Evolutionary conservation across 2,113 vertebrate species (phyloP).

Genomic region (Ictalurus furcatus): DNA sequence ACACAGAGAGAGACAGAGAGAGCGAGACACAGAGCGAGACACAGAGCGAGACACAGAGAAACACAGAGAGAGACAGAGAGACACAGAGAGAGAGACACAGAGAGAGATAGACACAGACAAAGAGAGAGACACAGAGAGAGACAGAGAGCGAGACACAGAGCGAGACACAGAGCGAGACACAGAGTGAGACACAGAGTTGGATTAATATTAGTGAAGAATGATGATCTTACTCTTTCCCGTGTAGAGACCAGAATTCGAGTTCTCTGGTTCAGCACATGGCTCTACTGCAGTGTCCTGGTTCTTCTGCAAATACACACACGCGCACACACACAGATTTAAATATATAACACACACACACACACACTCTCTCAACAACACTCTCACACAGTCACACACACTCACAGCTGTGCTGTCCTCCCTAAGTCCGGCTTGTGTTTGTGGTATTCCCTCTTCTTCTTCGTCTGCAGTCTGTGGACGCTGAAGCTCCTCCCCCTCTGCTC

Average conservation of each 20-base stretch:
- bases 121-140: no score
- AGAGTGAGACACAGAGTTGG: background rate
- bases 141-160: no score
- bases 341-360: constrained; percentile 3
- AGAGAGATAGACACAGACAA: no score
- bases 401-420: constrained; percentile 71
- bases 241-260: constrained; percentile 79
- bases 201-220: background rate
- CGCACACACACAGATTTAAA: background rate
- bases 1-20: no score
- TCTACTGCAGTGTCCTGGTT: constrained; percentile 61
- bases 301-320: background rate
- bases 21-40: background rate
- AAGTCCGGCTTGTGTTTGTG: constrained; percentile 86
- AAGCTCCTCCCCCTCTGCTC: constrained; percentile 76
- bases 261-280: constrained; percentile 59
- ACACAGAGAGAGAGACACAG: no score
- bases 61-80: background rate
- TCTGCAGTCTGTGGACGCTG: constrained; percentile 89
- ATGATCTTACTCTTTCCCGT: constrained; percentile 67
- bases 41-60: background rate
- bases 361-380: constrained; percentile 53
- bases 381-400: background rate
- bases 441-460: constrained; percentile 84
- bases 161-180: background rate